Percentiles rank a stretch among this genome's conserved stretches.
phyloP scores from a whole-genome alignment of 2,113 vertebrate genomes.

The Erythrocercus mccallii region DNA sequence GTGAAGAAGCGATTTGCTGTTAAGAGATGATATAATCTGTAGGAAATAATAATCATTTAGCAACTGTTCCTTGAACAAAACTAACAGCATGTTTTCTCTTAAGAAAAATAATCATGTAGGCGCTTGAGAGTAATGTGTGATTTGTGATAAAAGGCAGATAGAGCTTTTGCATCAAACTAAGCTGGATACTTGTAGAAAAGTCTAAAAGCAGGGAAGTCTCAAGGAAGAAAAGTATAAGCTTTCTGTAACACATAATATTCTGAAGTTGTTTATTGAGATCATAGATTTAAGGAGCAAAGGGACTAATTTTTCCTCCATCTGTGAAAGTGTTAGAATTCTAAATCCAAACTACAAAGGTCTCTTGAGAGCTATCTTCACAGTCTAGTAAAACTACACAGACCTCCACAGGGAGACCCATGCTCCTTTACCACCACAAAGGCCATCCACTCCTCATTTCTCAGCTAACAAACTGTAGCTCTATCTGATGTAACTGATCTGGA shows the following conservation, averaged over 20 bases:
- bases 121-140: background rate
- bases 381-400: background rate
- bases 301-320: background rate
- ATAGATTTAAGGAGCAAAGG: background rate
- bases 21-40: background rate
- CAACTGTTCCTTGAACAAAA: background rate
- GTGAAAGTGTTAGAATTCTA: background rate
- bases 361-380: background rate
- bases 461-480: background rate
- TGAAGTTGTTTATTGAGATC: background rate
- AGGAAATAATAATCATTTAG: slow-evolving; percentile 23
- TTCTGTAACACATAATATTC: background rate
- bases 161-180: background rate
- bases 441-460: background rate
- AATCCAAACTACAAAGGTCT: background rate
- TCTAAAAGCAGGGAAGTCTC: background rate
- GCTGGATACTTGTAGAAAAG: background rate
- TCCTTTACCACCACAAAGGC: rapidly evolving
- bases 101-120: background rate
- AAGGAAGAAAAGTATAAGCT: background rate
- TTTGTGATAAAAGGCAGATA: background rate
- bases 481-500: rapidly evolving
- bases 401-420: background rate
- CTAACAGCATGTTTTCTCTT: background rate
- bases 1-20: background rate